A percentile compares a stretch with the other conserved stretches of the same genome.
phyloP scores from a whole-genome alignment of 1,140 invertebrate species.

The Drosophila elegans region DNA sequence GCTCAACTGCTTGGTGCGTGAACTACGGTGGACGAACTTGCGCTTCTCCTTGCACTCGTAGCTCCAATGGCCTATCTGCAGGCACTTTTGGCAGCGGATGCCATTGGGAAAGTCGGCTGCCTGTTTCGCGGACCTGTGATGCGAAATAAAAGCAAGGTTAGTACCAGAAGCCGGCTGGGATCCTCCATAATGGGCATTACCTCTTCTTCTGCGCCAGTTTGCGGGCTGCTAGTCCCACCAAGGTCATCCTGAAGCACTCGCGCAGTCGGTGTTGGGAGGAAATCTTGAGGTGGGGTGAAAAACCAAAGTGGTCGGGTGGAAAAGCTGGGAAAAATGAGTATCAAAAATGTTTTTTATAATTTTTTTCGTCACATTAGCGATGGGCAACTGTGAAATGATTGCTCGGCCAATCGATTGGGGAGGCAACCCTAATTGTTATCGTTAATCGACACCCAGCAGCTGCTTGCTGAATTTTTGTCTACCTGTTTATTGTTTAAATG shows the following conservation, averaged over 20 bases:
- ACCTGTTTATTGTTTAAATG: constrained; percentile 28
- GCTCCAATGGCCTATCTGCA: constrained; percentile 96
- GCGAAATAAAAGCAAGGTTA: not conserved
- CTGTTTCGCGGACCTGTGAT: constrained; percentile 85
- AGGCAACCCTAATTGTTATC: constrained; percentile 2
- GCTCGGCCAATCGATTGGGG: not conserved
- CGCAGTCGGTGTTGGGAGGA: constrained; percentile 58
- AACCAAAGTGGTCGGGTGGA: constrained; percentile 11
- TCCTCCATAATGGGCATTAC: constrained; percentile 31
- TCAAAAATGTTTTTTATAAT: constrained; percentile 51
- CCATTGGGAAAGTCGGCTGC: constrained; percentile 88
- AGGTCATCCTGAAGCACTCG: constrained; percentile 76
- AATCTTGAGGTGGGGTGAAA: constrained; percentile 60
- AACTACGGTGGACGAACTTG: constrained; percentile 93
- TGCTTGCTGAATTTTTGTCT: constrained; percentile 22
- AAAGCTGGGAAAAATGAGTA: constrained; percentile 41
- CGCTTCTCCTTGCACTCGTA: constrained; percentile 95
- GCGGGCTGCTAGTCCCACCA: constrained; percentile 76
- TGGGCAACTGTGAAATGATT: not conserved
- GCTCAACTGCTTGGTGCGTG: constrained; percentile 92
- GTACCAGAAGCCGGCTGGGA: constrained; percentile 17
- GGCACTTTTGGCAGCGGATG: constrained; percentile 95
- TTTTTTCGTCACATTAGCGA: constrained; percentile 40
- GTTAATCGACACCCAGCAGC: constrained; percentile 15
- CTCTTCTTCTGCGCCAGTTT: constrained; percentile 79